Evolutionary conservation across 1,140 invertebrate species (phyloP), one percentile per base, ranked within the genome.

Genomic region (Muscidifurax raptorellus): DNA sequence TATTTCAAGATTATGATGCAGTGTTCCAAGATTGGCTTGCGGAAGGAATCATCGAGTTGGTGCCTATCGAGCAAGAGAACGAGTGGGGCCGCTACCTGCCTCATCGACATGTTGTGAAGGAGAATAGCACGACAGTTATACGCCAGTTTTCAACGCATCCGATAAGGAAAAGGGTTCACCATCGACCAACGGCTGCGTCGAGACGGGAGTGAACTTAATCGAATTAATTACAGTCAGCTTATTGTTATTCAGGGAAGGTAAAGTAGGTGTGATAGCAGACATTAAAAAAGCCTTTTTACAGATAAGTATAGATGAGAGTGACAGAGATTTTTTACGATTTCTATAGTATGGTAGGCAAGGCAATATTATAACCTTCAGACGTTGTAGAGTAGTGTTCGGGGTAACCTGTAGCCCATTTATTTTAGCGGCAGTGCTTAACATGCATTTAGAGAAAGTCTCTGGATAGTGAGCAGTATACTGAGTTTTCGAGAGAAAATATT

Each of bases 271-370:
- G 1, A 88, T 88, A 7, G 86, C 91, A 9, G 92, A 94, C 74
- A 92, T 93, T 3, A 83, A 87, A 75, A 91, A 92, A 77, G 92
- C 91, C 0, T 94, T 93, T 88, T 85, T 91, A 32, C 89, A 91
- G 84, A 91, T 94, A 32, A 64, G 32, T 18, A 22, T 93, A 7
- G 22, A 78, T 80, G 59, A 80, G 59, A 67, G 80, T 0, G 89
- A 93, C 83, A 67, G 91, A 78, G 86, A 90, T 71, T 89, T 87
- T 82, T 74, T 91, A 5, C 67, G 88, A 32, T 92, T 91, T 86
- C 78, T 92, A 12, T 92, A 90, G 77, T 40, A 25, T 22, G 90
- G 83, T 83, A 80, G 79, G 75, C 28, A 76, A 44, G 84, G 87
- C 77, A 83, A 87, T 22, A n/a, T 85, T 25, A 84, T 44, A 18